Evolutionary conservation across 2,888 invertebrate species (phyloP).

Genomic region (Stictocephala bisonia): DNA sequence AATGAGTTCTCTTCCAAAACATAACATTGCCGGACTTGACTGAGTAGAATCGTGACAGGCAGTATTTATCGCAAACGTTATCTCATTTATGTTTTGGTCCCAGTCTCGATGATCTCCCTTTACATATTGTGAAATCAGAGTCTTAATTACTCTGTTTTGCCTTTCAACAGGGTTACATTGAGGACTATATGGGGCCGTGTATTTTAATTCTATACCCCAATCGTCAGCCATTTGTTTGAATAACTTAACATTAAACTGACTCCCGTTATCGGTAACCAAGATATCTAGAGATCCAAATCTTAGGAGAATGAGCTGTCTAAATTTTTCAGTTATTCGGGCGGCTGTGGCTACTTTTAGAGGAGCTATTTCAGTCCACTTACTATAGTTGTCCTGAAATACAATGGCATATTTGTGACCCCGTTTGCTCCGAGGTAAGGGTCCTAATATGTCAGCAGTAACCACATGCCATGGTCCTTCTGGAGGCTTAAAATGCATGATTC

Average conservation of each 20-base stretch:
- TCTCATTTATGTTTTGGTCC: conserved; percentile 53
- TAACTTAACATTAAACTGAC: too few species aligned
- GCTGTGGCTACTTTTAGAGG: conserved; percentile 56
- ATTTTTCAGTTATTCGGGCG: background rate
- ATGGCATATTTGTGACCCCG: conserved; percentile 56
- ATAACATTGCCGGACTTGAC: conserved; percentile 56
- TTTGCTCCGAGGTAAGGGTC: conserved; percentile 59
- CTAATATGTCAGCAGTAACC: conserved; percentile 58
- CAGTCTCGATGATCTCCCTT: conserved; percentile 57
- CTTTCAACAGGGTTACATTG: conserved; percentile 62
- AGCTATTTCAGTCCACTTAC: conserved; percentile 55
- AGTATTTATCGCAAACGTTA: conserved; percentile 56
- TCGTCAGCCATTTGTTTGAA: background rate
- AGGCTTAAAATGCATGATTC: background rate
- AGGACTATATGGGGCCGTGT: conserved; percentile 58
- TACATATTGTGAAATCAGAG: conserved; percentile 61
- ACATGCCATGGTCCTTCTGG: conserved; percentile 18
- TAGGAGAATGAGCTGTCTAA: background rate
- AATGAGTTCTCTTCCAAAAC: background rate
- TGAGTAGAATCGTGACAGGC: conserved; percentile 52
- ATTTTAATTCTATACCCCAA: conserved; percentile 51
- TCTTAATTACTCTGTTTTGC: conserved; percentile 60
- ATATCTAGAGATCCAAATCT: conserved; percentile 1
- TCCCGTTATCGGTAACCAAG: conserved; percentile 7
- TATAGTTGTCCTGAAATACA: conserved; percentile 58